Base-by-base conservation (phyloP, 2,113 vertebrate genomes). In the Thinocorus orbignyianus region DNA sequence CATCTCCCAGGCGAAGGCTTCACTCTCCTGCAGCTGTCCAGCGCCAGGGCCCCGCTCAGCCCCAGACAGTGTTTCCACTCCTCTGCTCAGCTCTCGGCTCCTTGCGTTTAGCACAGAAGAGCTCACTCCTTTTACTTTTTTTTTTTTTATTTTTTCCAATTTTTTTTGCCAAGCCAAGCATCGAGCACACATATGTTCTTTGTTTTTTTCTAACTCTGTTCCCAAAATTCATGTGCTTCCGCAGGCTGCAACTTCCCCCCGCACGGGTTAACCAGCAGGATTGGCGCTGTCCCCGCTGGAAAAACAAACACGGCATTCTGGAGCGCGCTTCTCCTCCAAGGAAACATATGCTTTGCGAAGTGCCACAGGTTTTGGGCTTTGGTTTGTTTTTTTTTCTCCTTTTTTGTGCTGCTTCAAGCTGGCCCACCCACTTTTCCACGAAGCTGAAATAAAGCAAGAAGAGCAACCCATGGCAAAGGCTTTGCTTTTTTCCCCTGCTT, bases 151-250 rank as follows among this genome's bases (percentile, higher is more conserved):
- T n/a, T n/a, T n/a, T n/a, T n/a, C n/a, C n/a, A n/a, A n/a, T 31
- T 19, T 7, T 41, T 41, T 6, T 46, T 13, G 26, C 87, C 48
- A 41, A 92, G 95, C 69, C 73, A 66, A 74, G 95, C 90, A 28
- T 62, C 14, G 42, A 55, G 87, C 90, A 52, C 92, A 90, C 96
- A 90, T 70, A 92, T 78, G 94, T 8, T 90, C 96, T 93, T 93
- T 95, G 80, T 17, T 54, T 93, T 95, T 95, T 88, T n/a, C 95
- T 77, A 41, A 62, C 86, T 83, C 79, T 0, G 0, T 49, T 70
- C 90, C 80, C 70, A 39, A 71, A 91, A 91, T 74, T 71, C 88
- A 65, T 92, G 95, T 78, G 9, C 90, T 91, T 89, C 78, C 2
- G 12, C 10, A 10, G 16, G 4, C 91, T 41, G 2, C 6, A 85